Evolutionary conservation across 2,113 vertebrate species (phyloP).

Genomic region (Crotophaga sulcirostris): DNA sequence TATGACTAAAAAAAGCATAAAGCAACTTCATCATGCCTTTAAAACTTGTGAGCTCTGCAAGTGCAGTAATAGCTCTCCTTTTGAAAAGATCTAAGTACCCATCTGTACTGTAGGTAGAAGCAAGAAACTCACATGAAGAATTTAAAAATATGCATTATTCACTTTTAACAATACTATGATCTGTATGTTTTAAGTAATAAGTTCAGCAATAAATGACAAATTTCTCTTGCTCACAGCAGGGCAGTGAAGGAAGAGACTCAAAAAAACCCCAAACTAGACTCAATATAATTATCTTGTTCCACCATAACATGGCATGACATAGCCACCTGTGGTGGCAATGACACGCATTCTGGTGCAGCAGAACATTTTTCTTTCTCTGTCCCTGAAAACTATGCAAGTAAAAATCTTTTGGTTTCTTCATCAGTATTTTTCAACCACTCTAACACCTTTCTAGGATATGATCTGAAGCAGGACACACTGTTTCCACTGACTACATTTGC

Average conservation of each 20-base stretch:
- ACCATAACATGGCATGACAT: background rate
- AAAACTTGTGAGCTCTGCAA: background rate
- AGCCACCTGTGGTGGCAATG: background rate
- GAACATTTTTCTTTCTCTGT: background rate
- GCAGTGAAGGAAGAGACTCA: background rate
- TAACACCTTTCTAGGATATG: background rate
- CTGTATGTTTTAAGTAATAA: fast-evolving
- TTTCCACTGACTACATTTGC: background rate
- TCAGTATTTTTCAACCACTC: background rate
- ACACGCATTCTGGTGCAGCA: background rate
- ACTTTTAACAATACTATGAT: background rate
- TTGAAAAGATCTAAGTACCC: background rate
- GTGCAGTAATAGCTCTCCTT: background rate
- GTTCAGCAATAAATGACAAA: background rate
- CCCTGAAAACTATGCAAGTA: background rate
- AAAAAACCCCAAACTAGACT: background rate
- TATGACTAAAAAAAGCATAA: background rate
- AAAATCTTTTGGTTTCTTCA: background rate
- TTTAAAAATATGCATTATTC: background rate
- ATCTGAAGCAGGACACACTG: background rate
- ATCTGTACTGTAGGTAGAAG: background rate
- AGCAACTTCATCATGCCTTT: background rate
- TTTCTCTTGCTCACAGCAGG: background rate
- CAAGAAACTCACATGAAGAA: background rate
- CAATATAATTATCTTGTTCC: background rate